Evolutionary conservation across 2,797 vertebrate genomes (phyloP), one percentile per base, ranked within the genome.

Genomic region (Sphaeramia orbicularis): DNA sequence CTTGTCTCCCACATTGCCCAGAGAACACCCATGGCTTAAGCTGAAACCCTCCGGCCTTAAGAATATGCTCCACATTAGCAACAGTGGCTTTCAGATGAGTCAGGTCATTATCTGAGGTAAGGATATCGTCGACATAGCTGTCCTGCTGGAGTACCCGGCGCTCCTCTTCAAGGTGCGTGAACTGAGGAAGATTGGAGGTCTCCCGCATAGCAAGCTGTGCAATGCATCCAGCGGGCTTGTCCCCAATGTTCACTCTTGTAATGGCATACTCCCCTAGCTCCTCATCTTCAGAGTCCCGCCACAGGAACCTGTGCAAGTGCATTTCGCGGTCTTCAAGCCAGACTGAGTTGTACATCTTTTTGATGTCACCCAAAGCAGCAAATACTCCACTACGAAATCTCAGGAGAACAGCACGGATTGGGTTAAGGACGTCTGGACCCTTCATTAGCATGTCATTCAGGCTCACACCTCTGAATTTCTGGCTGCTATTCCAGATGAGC

Each of bases 1-100:
- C 16, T 11, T 52, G 50, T 50, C 50, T 52, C 50, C 50, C 30
- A 52, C 30, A 36, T 37, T 36, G 50, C 4, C 32, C 50, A 11
- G 50, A 37, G n/a, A 10, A 16, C 9, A 36, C 30, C 50, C 50
- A 52, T 1, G 30, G 32, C 11, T 52, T 52, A 37, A 52, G 0
- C 47, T 24, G 27, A 4, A 24, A 24, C 24, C 21, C 21, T 24
- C 47, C 47, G 13, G 47, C 24, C 5, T 27, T 50, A 1, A 50
- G 14, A 4, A 51, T 32, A 3, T 9, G 9, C 15, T 51, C 49
- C 6, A 50, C 49, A 4, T 27, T 27, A 10, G 8, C 7, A 1
- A 1, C 6, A 8, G 7, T 32, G 6, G 6, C 32, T 6, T 32
- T 8, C 30, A 32, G 30, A 2, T 32, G 30, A 1, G n/a, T n/a